A percentile compares a stretch with the other conserved stretches of the same genome.
phyloP scores from a whole-genome alignment of 2,113 vertebrate species.

The Dromaius novaehollandiae region DNA sequence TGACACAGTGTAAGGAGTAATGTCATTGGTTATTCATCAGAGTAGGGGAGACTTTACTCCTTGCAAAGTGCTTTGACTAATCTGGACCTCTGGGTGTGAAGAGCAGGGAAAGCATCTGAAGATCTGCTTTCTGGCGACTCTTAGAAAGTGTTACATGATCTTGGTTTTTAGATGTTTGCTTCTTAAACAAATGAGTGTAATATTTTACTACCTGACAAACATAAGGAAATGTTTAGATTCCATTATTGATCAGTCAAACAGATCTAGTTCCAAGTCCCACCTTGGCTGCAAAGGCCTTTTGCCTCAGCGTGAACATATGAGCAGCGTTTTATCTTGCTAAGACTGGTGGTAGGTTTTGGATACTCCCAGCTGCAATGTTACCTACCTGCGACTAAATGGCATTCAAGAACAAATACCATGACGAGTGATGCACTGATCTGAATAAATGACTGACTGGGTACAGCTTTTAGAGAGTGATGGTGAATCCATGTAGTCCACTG shows the following conservation, averaged over 20 bases:
- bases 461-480: not conserved
- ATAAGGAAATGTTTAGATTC: too few species aligned
- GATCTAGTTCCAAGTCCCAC: not conserved
- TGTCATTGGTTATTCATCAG: rapidly evolving
- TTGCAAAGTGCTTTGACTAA: rapidly evolving
- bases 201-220: too few species aligned
- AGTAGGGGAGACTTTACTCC: rapidly evolving
- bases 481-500: not conserved
- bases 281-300: not conserved
- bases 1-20: rapidly evolving
- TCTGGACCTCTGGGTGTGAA: too few species aligned
- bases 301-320: not conserved
- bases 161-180: not conserved
- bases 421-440: not conserved
- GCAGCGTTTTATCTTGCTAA: not conserved
- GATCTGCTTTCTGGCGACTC: not conserved
- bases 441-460: not conserved
- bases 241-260: not conserved
- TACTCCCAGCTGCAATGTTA: not conserved
- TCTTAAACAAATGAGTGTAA: not conserved
- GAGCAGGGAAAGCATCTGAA: not conserved
- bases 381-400: not conserved
- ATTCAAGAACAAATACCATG: not conserved
- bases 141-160: not conserved
- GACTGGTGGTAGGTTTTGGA: not conserved